Evolutionary conservation across 2,797 vertebrate species (phyloP).

Genomic region (Ataeniobius toweri): DNA sequence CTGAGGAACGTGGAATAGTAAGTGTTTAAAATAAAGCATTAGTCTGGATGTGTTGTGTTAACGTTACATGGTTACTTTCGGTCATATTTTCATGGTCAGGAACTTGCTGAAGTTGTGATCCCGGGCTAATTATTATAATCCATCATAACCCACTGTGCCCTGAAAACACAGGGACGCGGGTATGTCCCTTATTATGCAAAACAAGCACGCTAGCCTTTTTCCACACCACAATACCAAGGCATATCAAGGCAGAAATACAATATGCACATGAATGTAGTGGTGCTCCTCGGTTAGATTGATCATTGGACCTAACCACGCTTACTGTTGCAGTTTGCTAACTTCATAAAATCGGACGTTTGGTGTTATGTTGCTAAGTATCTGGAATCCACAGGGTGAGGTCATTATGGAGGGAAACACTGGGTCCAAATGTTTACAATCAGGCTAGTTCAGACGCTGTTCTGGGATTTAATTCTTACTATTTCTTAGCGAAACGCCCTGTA

Average conservation of each 20-base stretch:
- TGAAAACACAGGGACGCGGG: conserved; percentile 33
- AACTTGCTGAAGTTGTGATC: not conserved
- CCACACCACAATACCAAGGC: conserved; percentile 7
- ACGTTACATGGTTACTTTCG: conserved; percentile 15
- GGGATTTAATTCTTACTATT: not conserved
- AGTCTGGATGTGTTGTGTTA: conserved; percentile 33
- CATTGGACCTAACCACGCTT: not conserved
- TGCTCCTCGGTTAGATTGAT: not conserved
- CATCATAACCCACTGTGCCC: conserved; percentile 10
- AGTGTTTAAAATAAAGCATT: conserved; percentile 76
- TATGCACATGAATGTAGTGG: not conserved
- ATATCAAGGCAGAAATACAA: not conserved
- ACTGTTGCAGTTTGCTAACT: not conserved
- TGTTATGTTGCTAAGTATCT: conserved; percentile 23
- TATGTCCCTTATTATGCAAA: conserved; percentile 22
- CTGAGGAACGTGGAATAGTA: conserved; percentile 80
- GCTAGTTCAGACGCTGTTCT: not conserved
- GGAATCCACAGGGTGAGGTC: conserved; percentile 60
- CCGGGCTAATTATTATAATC: not conserved
- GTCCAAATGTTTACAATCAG: conserved; percentile 29
- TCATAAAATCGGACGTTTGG: not conserved
- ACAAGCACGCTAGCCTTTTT: conserved; percentile 32
- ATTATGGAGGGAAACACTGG: conserved; percentile 79
- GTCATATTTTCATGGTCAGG: not conserved
- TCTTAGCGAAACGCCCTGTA: not conserved